A percentile compares a stretch with the other conserved stretches of the same genome.
These are phyloP conservation scores for Lates japonicus DNA, from an alignment of 2,797 vertebrate species.

Conservation along the genomic window DNA sequence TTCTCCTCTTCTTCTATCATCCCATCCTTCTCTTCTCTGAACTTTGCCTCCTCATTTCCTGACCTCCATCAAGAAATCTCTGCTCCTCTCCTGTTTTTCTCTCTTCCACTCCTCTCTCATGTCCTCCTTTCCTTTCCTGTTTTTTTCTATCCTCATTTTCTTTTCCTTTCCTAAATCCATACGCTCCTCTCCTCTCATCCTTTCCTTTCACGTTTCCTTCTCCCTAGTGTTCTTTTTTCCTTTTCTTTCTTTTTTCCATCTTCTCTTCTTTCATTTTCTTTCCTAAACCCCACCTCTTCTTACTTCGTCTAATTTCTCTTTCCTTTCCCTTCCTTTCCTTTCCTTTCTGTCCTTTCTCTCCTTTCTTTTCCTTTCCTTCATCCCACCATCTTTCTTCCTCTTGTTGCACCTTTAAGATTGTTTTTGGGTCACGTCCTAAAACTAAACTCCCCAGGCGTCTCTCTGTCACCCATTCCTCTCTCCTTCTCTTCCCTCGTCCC, in stretches of 20 bases:
- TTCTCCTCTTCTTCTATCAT: no score
- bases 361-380: background rate
- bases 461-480: background rate
- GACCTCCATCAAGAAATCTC: no score
- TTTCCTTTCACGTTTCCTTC: background rate
- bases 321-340: fast-evolving
- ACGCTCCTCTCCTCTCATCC: no score
- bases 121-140: no score
- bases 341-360: no score
- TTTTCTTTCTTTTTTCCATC: background rate
- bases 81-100: no score
- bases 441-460: background rate
- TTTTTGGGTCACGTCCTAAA: constrained; percentile 20
- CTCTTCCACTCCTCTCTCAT: no score
- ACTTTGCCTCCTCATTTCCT: no score
- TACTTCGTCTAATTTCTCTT: background rate
- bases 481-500: background rate
- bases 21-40: background rate
- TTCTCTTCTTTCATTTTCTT: no score
- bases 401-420: background rate
- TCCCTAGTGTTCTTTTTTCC: background rate
- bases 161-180: background rate
- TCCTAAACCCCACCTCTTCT: background rate
- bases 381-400: background rate
- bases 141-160: background rate